These are phyloP conservation scores for Tetranychus truncatus DNA, from an alignment of 2,888 invertebrate species.

Conservation along the genomic window DNA sequence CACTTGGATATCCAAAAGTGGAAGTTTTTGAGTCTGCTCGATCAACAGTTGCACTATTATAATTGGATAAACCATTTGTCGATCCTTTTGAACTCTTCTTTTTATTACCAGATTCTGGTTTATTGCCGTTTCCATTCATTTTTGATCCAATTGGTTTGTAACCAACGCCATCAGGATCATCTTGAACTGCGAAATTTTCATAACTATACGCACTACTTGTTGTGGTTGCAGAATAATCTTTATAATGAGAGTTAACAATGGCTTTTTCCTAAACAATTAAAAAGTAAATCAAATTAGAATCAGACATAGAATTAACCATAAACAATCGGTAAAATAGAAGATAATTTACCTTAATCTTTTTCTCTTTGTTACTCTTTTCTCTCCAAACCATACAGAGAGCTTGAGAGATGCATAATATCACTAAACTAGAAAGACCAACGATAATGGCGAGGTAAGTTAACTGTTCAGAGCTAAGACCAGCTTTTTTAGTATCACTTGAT, in stretches of 20 bases:
- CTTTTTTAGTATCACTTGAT: conserved; percentile 29
- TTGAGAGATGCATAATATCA: conserved; percentile 60
- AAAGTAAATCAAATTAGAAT: background rate
- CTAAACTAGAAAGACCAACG: conserved; percentile 57
- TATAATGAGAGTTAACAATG: conserved; percentile 68
- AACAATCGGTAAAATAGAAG: background rate
- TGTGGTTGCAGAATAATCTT: conserved; percentile 49
- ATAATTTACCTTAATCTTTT: background rate
- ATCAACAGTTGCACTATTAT: conserved; percentile 7
- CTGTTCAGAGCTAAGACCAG: conserved; percentile 28
- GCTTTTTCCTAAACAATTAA: conserved; percentile 47
- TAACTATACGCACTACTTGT: conserved; percentile 69
- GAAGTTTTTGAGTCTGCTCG: conserved; percentile 4
- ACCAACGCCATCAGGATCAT: conserved; percentile 6
- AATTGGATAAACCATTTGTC: background rate
- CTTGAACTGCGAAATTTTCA: conserved; percentile 48
- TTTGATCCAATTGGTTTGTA: conserved; percentile 13
- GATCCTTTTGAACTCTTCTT: conserved; percentile 10
- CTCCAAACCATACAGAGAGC: conserved; percentile 40
- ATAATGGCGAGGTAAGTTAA: conserved; percentile 61
- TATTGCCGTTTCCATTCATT: conserved; percentile 19
- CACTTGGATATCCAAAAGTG: conserved; percentile 10
- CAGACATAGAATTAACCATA: background rate
- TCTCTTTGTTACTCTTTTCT: conserved; percentile 12
- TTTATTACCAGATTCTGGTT: conserved; percentile 21